Conservation (phyloP, 1,140 invertebrate species). For the Brachionus rubens region DNA sequence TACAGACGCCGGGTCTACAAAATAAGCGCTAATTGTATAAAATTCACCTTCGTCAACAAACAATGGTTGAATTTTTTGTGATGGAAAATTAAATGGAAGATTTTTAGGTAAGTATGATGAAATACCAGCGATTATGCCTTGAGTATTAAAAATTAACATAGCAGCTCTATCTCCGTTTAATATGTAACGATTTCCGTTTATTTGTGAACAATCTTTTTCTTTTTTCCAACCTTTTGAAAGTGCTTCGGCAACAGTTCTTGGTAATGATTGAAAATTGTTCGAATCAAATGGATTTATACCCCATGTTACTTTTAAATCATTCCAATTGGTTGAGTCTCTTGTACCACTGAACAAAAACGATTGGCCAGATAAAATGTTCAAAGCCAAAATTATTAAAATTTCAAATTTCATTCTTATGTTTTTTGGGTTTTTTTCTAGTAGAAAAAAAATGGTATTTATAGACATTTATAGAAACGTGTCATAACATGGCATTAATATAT, state of each 20-base stretch:
- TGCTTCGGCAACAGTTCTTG: constrained; percentile 20
- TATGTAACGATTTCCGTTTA: constrained; percentile 54
- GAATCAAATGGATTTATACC: constrained; percentile 45
- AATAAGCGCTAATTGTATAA: constrained; percentile 46
- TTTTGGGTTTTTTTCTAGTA: no score
- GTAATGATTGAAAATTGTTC: constrained; percentile 15
- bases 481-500: no score
- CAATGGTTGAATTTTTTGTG: constrained; percentile 23
- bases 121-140: constrained; percentile 57
- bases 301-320: constrained; percentile 44
- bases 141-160: constrained; percentile 53
- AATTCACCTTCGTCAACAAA: constrained; percentile 45
- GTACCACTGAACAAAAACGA: background rate
- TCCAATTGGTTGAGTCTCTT: constrained; percentile 27
- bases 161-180: constrained; percentile 51
- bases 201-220: constrained; percentile 45
- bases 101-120: background rate
- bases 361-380: background rate
- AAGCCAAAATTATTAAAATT: background rate
- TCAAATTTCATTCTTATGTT: constrained; percentile 13
- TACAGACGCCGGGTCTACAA: constrained; percentile 44
- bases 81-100: constrained; percentile 42
- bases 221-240: constrained; percentile 4
- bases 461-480: no score
- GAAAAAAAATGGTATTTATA: no score